Percentiles rank a stretch among this genome's conserved stretches.
These are phyloP conservation scores for Drosophila virilis DNA, from an alignment of 1,140 invertebrate species.

Conservation along the genomic window DNA sequence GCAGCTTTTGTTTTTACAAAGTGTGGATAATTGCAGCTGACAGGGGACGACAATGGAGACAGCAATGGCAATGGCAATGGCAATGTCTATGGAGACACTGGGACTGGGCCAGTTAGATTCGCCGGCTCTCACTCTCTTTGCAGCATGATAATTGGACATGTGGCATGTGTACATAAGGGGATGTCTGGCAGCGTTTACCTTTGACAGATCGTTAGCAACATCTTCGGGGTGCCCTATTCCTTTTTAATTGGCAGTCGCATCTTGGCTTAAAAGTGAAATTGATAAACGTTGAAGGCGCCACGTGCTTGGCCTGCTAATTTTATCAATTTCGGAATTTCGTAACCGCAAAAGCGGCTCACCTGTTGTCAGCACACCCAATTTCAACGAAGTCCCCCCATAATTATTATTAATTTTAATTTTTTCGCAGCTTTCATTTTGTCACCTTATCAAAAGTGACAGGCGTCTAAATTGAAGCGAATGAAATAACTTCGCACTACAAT, in stretches of 20 bases:
- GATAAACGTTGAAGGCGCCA: conserved; percentile 37
- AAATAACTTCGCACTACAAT: conserved; percentile 12
- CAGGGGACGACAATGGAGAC: conserved; percentile 39
- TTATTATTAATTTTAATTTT: conserved; percentile 42
- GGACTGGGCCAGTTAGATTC: conserved; percentile 43
- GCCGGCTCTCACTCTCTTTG: conserved; percentile 66
- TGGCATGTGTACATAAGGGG: conserved; percentile 52
- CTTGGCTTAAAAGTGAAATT: conserved; percentile 68
- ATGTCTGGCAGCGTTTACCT: conserved; percentile 40
- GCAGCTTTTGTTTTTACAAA: conserved; percentile 59
- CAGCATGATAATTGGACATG: conserved; percentile 81
- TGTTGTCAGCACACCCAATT: conserved; percentile 24
- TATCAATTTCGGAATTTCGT: conserved; percentile 27
- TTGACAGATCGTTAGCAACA: conserved; percentile 35
- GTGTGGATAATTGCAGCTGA: conserved; percentile 76
- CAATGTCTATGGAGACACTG: conserved; percentile 33
- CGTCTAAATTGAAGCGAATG: conserved; percentile 32
- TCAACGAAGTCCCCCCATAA: conserved; percentile 20
- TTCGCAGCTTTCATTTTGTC: conserved; percentile 71
- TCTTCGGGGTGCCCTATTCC: conserved; percentile 69
- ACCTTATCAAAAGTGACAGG: conserved; percentile 32
- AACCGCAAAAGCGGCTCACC: conserved; percentile 12
- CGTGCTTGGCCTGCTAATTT: conserved; percentile 43
- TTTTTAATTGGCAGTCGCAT: conserved; percentile 60
- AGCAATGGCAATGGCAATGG: not conserved